Evolutionary conservation across 2,888 invertebrate genomes (phyloP).

Genomic region (Coleophora deauratella): DNA sequence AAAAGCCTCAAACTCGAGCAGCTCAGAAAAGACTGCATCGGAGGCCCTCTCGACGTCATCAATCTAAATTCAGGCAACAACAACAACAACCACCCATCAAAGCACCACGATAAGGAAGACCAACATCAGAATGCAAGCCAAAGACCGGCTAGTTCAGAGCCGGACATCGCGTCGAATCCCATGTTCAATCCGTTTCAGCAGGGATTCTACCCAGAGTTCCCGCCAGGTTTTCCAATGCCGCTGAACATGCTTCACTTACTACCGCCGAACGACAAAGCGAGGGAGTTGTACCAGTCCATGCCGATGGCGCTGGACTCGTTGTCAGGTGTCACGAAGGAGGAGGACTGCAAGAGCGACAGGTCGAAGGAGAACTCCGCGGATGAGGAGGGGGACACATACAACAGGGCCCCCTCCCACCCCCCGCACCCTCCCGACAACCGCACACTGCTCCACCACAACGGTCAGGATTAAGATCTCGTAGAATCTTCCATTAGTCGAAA

Average conservation of each 20-base stretch:
- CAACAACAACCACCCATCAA: conserved; percentile 71
- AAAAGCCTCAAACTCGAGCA: conserved; percentile 92
- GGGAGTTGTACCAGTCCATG: conserved; percentile 76
- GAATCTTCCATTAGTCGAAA: conserved; percentile 17
- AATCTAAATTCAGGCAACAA: conserved; percentile 74
- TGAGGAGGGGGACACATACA: conserved; percentile 67
- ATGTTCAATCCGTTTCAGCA: conserved; percentile 86
- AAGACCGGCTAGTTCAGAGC: conserved; percentile 79
- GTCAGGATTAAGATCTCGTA: conserved; percentile 78
- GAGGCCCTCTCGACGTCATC: conserved; percentile 83
- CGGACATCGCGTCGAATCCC: conserved; percentile 77
- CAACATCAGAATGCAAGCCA: conserved; percentile 59
- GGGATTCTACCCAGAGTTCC: conserved; percentile 89
- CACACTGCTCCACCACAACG: conserved; percentile 83
- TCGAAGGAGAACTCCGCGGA: conserved; percentile 77
- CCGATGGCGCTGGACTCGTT: conserved; percentile 73
- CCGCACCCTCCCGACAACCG: conserved; percentile 76
- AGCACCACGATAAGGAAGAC: conserved; percentile 72
- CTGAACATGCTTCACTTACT: conserved; percentile 89
- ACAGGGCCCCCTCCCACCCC: conserved; percentile 69
- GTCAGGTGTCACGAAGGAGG: conserved; percentile 70
- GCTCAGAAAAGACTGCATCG: conserved; percentile 90
- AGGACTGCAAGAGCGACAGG: conserved; percentile 78
- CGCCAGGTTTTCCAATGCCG: conserved; percentile 86
- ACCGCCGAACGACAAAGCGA: conserved; percentile 84